Conservation (phyloP, 2,888 invertebrate species). For the Drosophila meridiana region DNA sequence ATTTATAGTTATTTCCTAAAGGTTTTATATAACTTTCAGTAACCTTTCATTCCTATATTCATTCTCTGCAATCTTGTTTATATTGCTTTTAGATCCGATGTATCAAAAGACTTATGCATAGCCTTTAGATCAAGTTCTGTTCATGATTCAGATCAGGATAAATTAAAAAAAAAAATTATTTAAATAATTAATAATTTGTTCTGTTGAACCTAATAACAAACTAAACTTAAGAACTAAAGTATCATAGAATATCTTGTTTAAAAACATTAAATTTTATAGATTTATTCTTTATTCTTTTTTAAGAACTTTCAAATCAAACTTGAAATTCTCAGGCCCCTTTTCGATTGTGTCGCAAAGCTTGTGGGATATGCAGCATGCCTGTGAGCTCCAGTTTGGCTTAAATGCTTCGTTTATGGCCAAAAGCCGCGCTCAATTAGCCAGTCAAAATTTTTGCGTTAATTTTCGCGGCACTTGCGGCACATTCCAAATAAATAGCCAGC, state of each 20-base stretch:
- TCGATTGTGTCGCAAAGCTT: conserved; percentile 2
- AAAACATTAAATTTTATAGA: background rate
- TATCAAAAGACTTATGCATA: no score
- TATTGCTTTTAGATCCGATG: no score
- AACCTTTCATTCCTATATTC: no score
- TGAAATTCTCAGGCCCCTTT: background rate
- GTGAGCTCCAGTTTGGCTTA: conserved; percentile 4
- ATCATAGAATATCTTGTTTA: background rate
- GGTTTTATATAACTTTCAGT: no score
- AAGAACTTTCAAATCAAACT: background rate
- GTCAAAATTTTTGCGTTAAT: conserved; percentile 71
- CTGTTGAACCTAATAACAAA: background rate
- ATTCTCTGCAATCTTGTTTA: no score
- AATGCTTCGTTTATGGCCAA: conserved; percentile 36
- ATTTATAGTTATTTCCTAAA: no score
- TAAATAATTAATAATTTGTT: background rate
- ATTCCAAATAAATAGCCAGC: conserved; percentile 70
- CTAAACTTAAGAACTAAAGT: background rate
- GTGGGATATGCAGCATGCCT: conserved; percentile 14
- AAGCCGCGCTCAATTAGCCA: conserved; percentile 62
- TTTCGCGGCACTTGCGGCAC: conserved; percentile 78
- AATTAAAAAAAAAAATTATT: no score
- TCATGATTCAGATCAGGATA: no score
- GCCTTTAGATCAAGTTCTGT: no score
- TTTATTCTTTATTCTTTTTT: background rate